These are phyloP conservation scores for Lamellibrachia columna DNA, from an alignment of 2,888 invertebrate species.

Conservation along the genomic window DNA sequence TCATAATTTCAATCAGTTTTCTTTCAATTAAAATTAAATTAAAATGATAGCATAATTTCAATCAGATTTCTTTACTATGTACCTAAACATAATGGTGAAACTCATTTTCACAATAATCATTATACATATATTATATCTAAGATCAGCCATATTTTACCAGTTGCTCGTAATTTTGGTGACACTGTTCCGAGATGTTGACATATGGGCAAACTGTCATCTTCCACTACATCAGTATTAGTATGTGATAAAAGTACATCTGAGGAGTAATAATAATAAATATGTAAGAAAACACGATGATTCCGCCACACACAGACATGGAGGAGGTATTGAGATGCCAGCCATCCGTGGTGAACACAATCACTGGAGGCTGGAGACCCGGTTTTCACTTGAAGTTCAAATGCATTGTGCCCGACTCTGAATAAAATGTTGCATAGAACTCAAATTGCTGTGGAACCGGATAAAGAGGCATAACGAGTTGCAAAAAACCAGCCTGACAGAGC, in stretches of 20 bases:
- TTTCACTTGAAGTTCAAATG: background rate
- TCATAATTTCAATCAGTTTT: background rate
- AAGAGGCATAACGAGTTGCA: background rate
- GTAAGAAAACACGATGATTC: conserved; percentile 7
- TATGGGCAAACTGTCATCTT: background rate
- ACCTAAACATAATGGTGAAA: background rate
- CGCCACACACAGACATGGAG: background rate
- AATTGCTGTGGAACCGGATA: background rate
- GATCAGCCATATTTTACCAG: background rate
- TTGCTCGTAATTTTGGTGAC: background rate
- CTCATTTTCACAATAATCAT: background rate
- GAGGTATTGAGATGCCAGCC: background rate
- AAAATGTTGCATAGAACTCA: conserved; percentile 5
- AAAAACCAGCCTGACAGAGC: background rate
- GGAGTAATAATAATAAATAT: background rate
- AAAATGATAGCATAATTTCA: background rate
- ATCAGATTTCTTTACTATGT: background rate
- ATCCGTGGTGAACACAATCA: background rate
- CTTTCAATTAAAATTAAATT: background rate
- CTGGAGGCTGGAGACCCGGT: background rate
- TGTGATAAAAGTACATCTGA: background rate
- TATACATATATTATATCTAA: background rate
- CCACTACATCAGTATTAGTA: background rate
- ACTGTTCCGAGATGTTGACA: background rate
- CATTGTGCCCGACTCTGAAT: background rate